Evolutionary conservation across 2,113 vertebrate species (phyloP), one percentile per base, ranked within the genome.

Genomic region (Recurvirostra avosetta): DNA sequence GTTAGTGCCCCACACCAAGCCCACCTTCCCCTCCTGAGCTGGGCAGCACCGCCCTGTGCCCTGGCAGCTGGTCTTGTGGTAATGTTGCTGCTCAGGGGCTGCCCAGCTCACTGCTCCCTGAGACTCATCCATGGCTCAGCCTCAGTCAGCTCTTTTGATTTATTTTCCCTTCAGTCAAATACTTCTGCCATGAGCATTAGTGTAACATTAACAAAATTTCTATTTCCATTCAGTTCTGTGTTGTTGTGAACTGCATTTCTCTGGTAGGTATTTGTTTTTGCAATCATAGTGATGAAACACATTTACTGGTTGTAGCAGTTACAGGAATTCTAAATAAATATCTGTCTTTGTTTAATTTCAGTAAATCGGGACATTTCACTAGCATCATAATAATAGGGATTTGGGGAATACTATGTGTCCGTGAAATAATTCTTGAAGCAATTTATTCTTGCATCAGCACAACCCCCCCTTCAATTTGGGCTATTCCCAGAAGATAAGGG

Each of bases 251-350:
- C 66, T 66, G 63, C 55, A 36, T 95, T 95, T 95, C 59, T 94
- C 78, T 85, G 67, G 67, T 95, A 97, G 94, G 94, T 95, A 96
- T 96, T 97, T 97, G 81, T 92, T 97, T 97, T 95, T 96, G 95
- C 93, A 97, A 91, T 95, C 84, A 63, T 27, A 82, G 62, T 97
- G 93, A 96, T 90, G 95, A 96, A 97, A 97, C 63, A 70, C 89
- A 90, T 88, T 95, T 97, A 97, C 93, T 94, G 94, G 91, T 66
- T 72, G 81, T 91, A 94, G 81, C 77, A 96, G 81, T 97, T 97
- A 97, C 94, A 96, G 95, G 92, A 96, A 96, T 90, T 96, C 89
- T 92, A 96, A 97, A 94, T 91, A 96, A 96, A 79, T 97, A 86
- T 94, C 94, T 95, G 84, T 70, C 92, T 96, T 90, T 94, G 89